Evolutionary conservation across 2,797 vertebrate genomes (phyloP), one percentile per base, ranked within the genome.

Genomic region (Bradypus variegatus): DNA sequence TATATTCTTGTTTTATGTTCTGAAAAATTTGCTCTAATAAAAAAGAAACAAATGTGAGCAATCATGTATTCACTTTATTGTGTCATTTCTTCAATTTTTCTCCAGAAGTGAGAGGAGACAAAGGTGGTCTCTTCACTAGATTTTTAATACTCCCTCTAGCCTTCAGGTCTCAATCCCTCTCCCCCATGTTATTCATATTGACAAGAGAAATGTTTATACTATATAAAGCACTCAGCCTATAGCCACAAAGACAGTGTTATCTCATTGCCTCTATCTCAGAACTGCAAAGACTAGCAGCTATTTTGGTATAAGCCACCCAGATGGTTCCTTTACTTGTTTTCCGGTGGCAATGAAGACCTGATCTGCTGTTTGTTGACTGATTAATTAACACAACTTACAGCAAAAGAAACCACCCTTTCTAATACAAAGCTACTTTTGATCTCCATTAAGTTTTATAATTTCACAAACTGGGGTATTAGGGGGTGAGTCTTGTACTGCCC

Each of bases 1-100:
- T 98, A 97, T 98, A 99, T 98, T 98, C 98, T 97, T 99, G 98
- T 95, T 98, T 98, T 94, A 99, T 98, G 97, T 99, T 99, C 97
- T 98, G 98, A 97, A 99, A 98, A 97, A 99, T 98, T 97, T 99
- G 98, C 97, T 99, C 98, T 99, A 97, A 96, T 89, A 91, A 75
- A 95, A 92, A 93, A 94, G 83, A 91, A 94, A 95, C 33, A 91
- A 88, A 94, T 10, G 45, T 90, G 33, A 92, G 45, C 64, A 87
- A 83, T 88, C 70, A 95, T 27, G 38, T 53, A 85, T 86, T 88
- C 70, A 95, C 25, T 87, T 87, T 88, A 83, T 64, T 72, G 65
- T 53, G 29, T 85, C 72, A 94, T 84, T 90, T 93, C 76, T 92
- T 95, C 82, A 77, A 58, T 62, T 60, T 78, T 91, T 81, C 75